Conservation (phyloP, 1,140 invertebrate genomes). For the Rhynchophorus ferrugineus region DNA sequence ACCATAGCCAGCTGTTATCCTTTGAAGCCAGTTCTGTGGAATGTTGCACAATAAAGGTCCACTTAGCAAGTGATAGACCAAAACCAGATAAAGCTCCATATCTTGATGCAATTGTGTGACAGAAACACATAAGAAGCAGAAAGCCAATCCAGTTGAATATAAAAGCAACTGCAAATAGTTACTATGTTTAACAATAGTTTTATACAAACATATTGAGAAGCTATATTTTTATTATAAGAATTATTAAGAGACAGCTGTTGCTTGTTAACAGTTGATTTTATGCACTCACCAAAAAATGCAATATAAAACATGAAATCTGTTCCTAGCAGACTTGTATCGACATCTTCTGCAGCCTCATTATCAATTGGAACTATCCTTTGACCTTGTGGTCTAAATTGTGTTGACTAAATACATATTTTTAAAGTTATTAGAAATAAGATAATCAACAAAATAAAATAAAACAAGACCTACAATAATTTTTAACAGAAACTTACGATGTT, state of each 20-base stretch:
- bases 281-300: conserved; percentile 73
- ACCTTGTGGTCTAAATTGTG: conserved; percentile 44
- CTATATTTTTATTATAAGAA: too few species aligned
- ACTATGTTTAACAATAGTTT: background rate
- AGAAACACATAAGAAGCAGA: conserved; percentile 83
- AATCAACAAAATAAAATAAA: conserved; percentile 1
- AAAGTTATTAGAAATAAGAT: background rate
- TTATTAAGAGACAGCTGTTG: too few species aligned
- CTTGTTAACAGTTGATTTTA: too few species aligned
- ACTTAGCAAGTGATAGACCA: conserved; percentile 86
- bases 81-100: conserved; percentile 89
- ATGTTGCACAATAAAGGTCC: conserved; percentile 89
- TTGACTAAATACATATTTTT: conserved; percentile 37
- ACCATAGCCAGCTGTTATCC: conserved; percentile 85
- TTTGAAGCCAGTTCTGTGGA: conserved; percentile 76
- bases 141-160: conserved; percentile 95
- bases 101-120: conserved; percentile 85
- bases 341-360: conserved; percentile 59
- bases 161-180: conserved; percentile 60
- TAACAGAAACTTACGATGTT: conserved; percentile 3
- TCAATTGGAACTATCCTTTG: conserved; percentile 69
- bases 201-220: too few species aligned
- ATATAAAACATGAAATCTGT: conserved; percentile 85
- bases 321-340: conserved; percentile 68
- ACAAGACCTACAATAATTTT: too few species aligned